Conservation (phyloP, 2,888 invertebrate species). For the Xestia xanthographa region DNA sequence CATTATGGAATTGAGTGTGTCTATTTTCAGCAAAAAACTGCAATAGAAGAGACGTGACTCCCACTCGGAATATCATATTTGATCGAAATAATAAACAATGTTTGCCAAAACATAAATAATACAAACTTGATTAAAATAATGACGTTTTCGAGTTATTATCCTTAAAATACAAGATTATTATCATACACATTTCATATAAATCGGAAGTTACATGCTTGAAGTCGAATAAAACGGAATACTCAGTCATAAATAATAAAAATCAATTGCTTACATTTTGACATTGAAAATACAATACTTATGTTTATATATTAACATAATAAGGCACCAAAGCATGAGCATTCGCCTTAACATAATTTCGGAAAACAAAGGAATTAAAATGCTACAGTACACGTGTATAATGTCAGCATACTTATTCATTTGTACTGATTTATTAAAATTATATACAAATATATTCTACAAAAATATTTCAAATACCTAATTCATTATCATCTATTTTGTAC, state of each 20-base stretch:
- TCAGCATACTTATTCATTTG: conserved; percentile 75
- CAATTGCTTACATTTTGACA: conserved; percentile 63
- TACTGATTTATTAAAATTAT: conserved; percentile 78
- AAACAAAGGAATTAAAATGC: conserved; percentile 54
- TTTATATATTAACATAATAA: conserved; percentile 73
- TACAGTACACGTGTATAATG: conserved; percentile 61
- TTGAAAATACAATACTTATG: conserved; percentile 67
- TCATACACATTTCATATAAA: conserved; percentile 60
- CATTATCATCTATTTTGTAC: conserved; percentile 72
- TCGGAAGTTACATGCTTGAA: conserved; percentile 47
- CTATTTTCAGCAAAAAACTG: conserved; percentile 57
- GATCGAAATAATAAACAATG: conserved; percentile 51
- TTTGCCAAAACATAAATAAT: conserved; percentile 50
- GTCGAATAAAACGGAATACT: conserved; percentile 68
- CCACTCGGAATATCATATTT: conserved; percentile 61
- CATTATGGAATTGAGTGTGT: conserved; percentile 59
- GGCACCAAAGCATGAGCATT: conserved; percentile 80
- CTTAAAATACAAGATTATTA: conserved; percentile 59
- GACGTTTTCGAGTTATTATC: conserved; percentile 57
- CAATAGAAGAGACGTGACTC: conserved; percentile 53
- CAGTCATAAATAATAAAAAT: conserved; percentile 73
- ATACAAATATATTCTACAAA: conserved; percentile 73
- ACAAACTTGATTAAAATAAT: conserved; percentile 50
- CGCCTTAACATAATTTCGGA: conserved; percentile 66
- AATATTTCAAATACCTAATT: conserved; percentile 67